These are phyloP conservation scores for Hymenochirus boettgeri DNA, from an alignment of 2,113 vertebrate genomes.

Conservation along the genomic window DNA sequence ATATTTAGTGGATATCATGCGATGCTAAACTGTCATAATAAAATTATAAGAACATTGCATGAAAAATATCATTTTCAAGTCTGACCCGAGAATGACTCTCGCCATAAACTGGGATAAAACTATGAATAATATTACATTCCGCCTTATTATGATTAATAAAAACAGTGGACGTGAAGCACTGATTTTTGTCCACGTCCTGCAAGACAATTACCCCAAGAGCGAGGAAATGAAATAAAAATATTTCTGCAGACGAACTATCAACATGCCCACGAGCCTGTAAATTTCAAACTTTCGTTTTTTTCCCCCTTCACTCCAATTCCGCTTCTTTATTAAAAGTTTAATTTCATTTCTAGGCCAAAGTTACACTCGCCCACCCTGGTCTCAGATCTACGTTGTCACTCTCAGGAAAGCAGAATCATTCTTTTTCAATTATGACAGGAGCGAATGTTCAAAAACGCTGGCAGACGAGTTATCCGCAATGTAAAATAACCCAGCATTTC, in stretches of 20 bases:
- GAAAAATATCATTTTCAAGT: background rate
- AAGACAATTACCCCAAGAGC: background rate
- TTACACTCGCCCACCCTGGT: background rate
- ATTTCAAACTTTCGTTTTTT: background rate
- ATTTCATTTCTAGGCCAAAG: background rate
- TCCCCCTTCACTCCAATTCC: background rate
- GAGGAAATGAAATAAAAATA: background rate
- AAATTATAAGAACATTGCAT: background rate
- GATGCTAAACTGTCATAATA: background rate
- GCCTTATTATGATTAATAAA: background rate
- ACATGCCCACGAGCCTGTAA: background rate
- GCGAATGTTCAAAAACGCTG: too few relatives aligned
- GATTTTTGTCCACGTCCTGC: background rate
- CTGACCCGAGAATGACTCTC: background rate
- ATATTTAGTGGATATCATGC: background rate
- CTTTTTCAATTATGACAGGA: too few relatives aligned
- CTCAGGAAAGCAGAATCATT: too few relatives aligned
- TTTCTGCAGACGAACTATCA: conserved; percentile 1
- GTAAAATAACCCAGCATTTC: too few relatives aligned
- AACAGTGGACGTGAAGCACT: background rate
- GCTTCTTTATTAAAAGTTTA: background rate
- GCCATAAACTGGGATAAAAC: background rate
- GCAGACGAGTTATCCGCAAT: too few relatives aligned
- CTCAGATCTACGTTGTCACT: too few relatives aligned
- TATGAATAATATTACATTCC: too few relatives aligned